A percentile compares a stretch with the other conserved stretches of the same genome.
Conservation (phyloP, 2,113 vertebrate genomes). For the Labeo rohita region DNA sequence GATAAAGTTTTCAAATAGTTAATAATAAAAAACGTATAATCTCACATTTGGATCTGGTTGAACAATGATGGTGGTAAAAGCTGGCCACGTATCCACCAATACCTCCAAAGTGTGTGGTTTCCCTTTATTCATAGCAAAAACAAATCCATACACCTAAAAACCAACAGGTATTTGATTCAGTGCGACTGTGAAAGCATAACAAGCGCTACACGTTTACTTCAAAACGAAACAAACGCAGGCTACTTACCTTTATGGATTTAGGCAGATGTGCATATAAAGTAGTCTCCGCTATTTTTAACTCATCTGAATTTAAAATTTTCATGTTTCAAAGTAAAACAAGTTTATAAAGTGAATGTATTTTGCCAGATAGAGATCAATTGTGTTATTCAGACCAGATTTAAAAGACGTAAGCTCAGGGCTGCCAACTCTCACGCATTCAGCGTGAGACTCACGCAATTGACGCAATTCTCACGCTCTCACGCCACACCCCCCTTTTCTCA, state of each 20-base stretch:
- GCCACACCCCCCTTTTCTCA: too few species aligned
- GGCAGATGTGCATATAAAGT: constrained; percentile 61
- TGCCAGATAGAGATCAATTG: background rate
- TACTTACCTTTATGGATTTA: constrained; percentile 63
- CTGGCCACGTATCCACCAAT: constrained; percentile 69
- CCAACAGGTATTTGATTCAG: background rate
- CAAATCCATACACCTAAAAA: constrained; percentile 65
- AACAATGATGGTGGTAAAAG: constrained; percentile 68
- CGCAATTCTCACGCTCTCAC: too few species aligned
- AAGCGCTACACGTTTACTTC: background rate
- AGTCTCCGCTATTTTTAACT: constrained; percentile 60
- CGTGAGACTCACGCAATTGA: too few species aligned
- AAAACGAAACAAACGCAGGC: background rate
- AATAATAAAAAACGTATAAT: background rate
- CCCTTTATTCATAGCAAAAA: constrained; percentile 60
- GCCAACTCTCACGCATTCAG: too few species aligned
- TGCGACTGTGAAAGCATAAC: background rate
- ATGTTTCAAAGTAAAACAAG: constrained; percentile 50
- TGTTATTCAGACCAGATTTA: background rate
- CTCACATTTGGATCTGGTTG: constrained; percentile 50
- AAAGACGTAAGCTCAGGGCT: background rate
- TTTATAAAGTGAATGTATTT: background rate
- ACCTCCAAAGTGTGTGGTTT: constrained; percentile 60
- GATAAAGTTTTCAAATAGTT: background rate
- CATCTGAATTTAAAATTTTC: constrained; percentile 62